A percentile compares a stretch with the other conserved stretches of the same genome.
These are phyloP conservation scores for Dendroctonus ponderosae DNA, from an alignment of 1,140 invertebrate species.

Conservation along the genomic window DNA sequence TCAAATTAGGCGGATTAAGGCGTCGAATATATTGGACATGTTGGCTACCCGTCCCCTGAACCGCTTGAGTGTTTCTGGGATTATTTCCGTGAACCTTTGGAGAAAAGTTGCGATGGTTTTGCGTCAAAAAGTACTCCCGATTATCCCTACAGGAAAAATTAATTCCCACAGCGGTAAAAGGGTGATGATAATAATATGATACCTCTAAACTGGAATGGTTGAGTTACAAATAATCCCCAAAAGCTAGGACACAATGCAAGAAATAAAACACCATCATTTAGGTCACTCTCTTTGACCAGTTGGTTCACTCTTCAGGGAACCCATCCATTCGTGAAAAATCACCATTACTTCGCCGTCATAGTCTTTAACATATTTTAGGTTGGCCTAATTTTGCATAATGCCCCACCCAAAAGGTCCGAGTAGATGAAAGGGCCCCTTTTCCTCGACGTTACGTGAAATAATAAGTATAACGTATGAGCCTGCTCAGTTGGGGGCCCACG, in stretches of 20 bases:
- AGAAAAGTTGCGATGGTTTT: too few species aligned
- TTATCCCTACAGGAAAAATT: too few species aligned
- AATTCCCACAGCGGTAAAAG: constrained; percentile 3
- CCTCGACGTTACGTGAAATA: constrained; percentile 22
- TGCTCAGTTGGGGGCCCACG: constrained; percentile 23
- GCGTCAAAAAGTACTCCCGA: too few species aligned
- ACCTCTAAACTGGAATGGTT: constrained; percentile 2
- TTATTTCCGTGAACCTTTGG: too few species aligned
- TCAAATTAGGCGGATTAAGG: not conserved
- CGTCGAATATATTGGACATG: not conserved
- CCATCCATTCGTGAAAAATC: constrained; percentile 27
- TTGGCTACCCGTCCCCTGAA: too few species aligned
- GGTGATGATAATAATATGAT: constrained; percentile 4
- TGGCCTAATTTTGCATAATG: constrained; percentile 28
- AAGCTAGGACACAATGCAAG: constrained; percentile 21
- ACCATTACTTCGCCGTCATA: constrained; percentile 14
- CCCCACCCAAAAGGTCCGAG: constrained; percentile 25
- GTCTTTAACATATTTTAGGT: constrained; percentile 13
- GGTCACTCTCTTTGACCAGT: constrained; percentile 4
- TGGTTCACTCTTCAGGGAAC: not conserved
- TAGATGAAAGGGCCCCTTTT: constrained; percentile 15
- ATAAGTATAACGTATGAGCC: constrained; percentile 33
- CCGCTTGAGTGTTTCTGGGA: too few species aligned
- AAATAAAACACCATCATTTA: constrained; percentile 23
- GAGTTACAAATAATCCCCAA: constrained; percentile 1